phyloP scores from a whole-genome alignment of 2,888 invertebrate species.

The Catotricha subobsoleta region DNA sequence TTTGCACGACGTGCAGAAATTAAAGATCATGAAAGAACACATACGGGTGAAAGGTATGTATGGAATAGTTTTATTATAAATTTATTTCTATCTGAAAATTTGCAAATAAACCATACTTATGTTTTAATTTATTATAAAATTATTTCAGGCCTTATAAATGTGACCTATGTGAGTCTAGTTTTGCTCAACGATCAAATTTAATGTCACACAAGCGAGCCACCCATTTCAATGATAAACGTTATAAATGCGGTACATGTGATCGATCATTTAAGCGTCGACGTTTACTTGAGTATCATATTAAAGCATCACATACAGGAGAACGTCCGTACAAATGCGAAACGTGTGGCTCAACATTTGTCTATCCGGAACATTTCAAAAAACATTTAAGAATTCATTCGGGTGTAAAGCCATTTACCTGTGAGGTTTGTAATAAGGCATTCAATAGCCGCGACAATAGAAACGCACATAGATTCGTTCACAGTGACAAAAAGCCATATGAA shows the following conservation, averaged over 20 bases:
- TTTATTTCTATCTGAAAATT: neutral
- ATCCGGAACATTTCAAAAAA: constrained; percentile 67
- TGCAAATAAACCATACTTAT: neutral
- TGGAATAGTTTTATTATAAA: neutral
- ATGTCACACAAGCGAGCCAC: constrained; percentile 64
- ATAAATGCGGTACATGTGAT: constrained; percentile 50
- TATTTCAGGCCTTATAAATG: constrained; percentile 44
- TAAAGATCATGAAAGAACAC: constrained; percentile 61
- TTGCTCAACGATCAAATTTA: constrained; percentile 65
- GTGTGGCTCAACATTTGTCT: constrained; percentile 63
- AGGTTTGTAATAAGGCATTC: constrained; percentile 70
- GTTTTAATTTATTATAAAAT: neutral
- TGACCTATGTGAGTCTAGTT: constrained; percentile 57
- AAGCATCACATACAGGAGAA: constrained; percentile 60
- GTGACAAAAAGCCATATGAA: constrained; percentile 73
- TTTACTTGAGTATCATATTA: constrained; percentile 61
- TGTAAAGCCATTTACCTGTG: constrained; percentile 42
- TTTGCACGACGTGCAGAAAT: constrained; percentile 63
- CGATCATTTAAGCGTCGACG: constrained; percentile 51
- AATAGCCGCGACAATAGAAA: constrained; percentile 71
- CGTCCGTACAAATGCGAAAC: constrained; percentile 37
- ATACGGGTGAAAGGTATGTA: constrained; percentile 48
- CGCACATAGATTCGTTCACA: constrained; percentile 69
- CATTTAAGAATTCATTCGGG: constrained; percentile 63
- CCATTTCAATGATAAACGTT: constrained; percentile 56